Evolutionary conservation across 2,888 invertebrate genomes (phyloP), one percentile per base, ranked within the genome.

Genomic region (Teleogryllus oceanicus): DNA sequence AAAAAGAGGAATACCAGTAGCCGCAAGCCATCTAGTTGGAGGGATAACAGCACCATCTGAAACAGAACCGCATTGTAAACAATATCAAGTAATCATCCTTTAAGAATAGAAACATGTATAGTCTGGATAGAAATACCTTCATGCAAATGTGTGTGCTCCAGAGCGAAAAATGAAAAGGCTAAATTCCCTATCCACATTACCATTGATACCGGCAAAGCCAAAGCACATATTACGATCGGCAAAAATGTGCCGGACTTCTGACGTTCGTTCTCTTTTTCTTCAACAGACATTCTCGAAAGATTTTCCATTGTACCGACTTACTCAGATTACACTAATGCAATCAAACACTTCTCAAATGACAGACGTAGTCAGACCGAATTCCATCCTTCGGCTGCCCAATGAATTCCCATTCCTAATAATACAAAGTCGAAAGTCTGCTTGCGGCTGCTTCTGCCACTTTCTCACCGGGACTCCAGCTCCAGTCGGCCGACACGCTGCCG

Each of bases 141-240:
- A 77, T 37, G 20, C n/a, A 51, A 21, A 80, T 50, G 49, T 51
- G 80, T 16, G 49, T 49, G 76, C 76, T 78, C 80, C 49, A 24
- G 16, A 8, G 81, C 77, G 20, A 82, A 80, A 24, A 82, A 81
- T 37, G 81, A 81, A 74, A 82, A 91, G n/a, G 92, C 88, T 83
- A 93, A 87, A 86, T 94, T 94, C 37, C 91, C 89, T 82, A 91
- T 89, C 94, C 94, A 94, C 88, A 94, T 90, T 49, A 93, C 89
- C 88, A 94, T 91, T 0, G 94, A 93, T n/a, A 94, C 84, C 11
- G 94, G 94, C 84, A 94, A 91, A 3, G 93, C 90, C 81, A 93
- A 87, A 8, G 92, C 80, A 77, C 77, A 81, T 62, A 82, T 76
- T 50, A 82, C 50, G 16, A 82, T 75, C 24, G 81, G 82, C 12